Conservation (phyloP, 37 sponge, comb jelly and placozoan genomes). For the Spongilla lacustris region DNA sequence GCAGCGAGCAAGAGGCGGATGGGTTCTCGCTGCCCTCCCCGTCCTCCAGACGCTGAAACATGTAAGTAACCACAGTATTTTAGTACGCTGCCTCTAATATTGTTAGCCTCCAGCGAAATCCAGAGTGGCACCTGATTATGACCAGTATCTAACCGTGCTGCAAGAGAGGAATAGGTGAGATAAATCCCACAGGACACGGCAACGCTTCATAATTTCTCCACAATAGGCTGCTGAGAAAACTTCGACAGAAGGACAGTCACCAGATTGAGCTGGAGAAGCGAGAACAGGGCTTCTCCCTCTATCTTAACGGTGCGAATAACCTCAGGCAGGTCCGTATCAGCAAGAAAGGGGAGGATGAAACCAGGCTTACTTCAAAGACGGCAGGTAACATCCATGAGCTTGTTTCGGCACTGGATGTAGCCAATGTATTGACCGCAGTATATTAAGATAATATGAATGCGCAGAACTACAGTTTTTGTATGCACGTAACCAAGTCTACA, state of each 20-base stretch:
- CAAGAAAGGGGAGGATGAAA: conserved; percentile 15
- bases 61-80: not conserved
- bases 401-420: no score
- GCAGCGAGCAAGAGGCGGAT: not conserved
- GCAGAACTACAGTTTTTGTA: no score
- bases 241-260: conserved; percentile 68
- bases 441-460: no score
- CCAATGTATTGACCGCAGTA: no score
- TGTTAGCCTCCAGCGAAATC: not conserved
- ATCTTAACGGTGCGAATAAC: conserved; percentile 93
- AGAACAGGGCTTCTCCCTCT: conserved; percentile 94
- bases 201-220: not conserved
- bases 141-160: conserved; percentile 55
- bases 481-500: no score
- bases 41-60: not conserved
- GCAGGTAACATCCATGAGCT: conserved; percentile 10
- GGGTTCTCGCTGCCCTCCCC: not conserved
- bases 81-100: not conserved
- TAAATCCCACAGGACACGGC: not conserved
- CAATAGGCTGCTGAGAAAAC: conserved; percentile 73
- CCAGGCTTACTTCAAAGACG: not conserved
- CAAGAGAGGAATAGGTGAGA: conserved; percentile 77
- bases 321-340: not conserved
- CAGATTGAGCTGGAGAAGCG: conserved; percentile 78
- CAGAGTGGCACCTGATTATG: conserved; percentile 15